These are phyloP conservation scores for Heterochromis multidens DNA, from an alignment of 2,113 vertebrate genomes.

Conservation along the genomic window DNA sequence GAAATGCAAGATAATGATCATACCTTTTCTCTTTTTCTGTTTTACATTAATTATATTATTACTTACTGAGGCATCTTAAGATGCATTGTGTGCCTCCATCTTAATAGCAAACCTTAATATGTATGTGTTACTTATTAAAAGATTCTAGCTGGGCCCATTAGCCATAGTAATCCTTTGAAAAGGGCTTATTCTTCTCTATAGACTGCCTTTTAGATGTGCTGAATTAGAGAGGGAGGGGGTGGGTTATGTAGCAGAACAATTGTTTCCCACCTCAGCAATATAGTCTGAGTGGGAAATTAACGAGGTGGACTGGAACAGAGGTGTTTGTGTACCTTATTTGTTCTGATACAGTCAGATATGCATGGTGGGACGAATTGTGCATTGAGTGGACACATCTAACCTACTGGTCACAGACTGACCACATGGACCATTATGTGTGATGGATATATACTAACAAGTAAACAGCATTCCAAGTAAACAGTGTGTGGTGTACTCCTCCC, in stretches of 20 bases:
- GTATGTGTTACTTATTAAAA: neutral
- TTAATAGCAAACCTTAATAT: neutral
- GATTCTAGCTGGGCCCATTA: neutral
- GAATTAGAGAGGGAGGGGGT: neutral
- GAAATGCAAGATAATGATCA: neutral
- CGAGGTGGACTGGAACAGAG: conserved; percentile 23
- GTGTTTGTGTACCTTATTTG: conserved; percentile 35
- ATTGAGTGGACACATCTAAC: conserved; percentile 47
- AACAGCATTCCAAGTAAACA: neutral
- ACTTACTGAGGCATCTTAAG: neutral
- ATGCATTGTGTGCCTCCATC: neutral
- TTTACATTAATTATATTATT: neutral
- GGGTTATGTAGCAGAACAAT: conserved; percentile 1
- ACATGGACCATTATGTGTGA: conserved; percentile 38
- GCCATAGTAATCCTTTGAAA: neutral
- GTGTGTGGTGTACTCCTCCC: neutral
- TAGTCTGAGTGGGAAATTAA: conserved; percentile 13
- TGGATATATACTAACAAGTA: conserved; percentile 14
- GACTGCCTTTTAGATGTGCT: conserved; percentile 4
- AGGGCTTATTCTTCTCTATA: neutral
- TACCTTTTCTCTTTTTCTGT: neutral
- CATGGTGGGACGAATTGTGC: conserved; percentile 15
- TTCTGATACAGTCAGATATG: conserved; percentile 37
- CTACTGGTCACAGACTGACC: conserved; percentile 51
- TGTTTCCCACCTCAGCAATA: conserved; percentile 37